phyloP scores from a whole-genome alignment of 2,797 vertebrate genomes.

The Falco peregrinus region DNA sequence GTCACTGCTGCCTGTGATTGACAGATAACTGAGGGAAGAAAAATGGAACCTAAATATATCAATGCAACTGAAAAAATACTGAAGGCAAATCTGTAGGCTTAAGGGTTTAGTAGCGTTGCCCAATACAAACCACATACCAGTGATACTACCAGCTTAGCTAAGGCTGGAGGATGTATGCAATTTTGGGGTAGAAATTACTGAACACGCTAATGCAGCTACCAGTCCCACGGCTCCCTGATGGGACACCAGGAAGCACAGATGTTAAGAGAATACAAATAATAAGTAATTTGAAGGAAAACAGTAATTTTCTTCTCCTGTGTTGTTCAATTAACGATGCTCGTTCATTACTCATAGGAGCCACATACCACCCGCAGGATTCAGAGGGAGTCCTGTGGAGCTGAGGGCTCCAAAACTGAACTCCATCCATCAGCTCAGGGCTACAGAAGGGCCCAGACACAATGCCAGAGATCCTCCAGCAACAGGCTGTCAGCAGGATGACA shows the following conservation, averaged over 20 bases:
- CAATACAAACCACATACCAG: background rate
- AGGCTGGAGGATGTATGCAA: background rate
- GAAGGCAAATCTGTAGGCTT: background rate
- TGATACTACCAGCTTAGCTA: background rate
- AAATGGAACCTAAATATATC: background rate
- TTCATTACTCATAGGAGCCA: background rate
- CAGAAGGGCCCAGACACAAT: background rate
- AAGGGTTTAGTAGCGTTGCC: background rate
- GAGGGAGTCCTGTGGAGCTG: background rate
- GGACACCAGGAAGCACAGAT: background rate
- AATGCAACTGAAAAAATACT: background rate
- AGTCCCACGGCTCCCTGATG: background rate
- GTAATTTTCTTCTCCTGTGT: background rate
- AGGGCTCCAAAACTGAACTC: background rate
- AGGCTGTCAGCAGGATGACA: background rate
- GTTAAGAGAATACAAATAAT: background rate
- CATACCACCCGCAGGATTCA: background rate
- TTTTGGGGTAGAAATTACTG: background rate
- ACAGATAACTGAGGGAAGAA: constrained; percentile 15
- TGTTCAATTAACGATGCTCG: background rate
- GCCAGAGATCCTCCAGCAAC: background rate
- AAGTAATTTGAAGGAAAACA: background rate
- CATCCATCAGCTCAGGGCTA: constrained; percentile 3
- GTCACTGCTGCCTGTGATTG: background rate
- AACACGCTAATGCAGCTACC: background rate